Base-by-base conservation (phyloP, 2,888 invertebrate species). In the Acrobasis suavella region DNA sequence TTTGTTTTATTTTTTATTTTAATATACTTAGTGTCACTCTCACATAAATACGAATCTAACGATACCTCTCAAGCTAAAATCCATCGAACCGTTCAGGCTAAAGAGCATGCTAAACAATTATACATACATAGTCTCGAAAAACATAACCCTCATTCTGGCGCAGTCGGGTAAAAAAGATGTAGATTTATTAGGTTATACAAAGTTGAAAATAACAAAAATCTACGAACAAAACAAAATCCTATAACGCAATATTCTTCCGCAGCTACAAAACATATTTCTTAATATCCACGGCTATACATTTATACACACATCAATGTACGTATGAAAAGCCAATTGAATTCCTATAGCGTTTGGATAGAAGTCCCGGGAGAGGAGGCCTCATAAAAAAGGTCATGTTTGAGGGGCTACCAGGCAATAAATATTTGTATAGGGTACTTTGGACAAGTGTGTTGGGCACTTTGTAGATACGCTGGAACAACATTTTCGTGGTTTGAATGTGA, bases 331-430 rank as follows among this genome's bases (percentile, higher is more conserved):
- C 58, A 54, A 60, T 52, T 58, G 61, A 64, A 61, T 61, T 60
- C 51, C 58, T 61, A 64, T 58, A 39, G 61, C 51, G 60, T 56
- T 60, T 60, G 61, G 58, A 63, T 60, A 58, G 32, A 52, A 50
- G 54, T 32, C 60, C 61, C 60, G 3, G 5, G 9, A 58, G 64
- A 60, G 61, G 50, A 14, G 60, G 42, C 51, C 58, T 58, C 55
- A 63, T 58, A 58, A 62, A 66, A 58, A 49, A 62, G 64, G 64
- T 64, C 64, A 64, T 64, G 66, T 66, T 60, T 64, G 50, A 64
- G 62, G 60, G 60, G 58, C 61, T 54, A 15, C 9, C 17, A 37
- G n/a, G 54, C 62, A 46, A 58, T 64, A 66, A 66, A 66, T 66
- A 64, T 66, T 66, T 66, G 66, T 58, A 58, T 54, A 66, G 66